Evolutionary conservation across 2,113 vertebrate species (phyloP).

Genomic region (Collichthys lucidus): DNA sequence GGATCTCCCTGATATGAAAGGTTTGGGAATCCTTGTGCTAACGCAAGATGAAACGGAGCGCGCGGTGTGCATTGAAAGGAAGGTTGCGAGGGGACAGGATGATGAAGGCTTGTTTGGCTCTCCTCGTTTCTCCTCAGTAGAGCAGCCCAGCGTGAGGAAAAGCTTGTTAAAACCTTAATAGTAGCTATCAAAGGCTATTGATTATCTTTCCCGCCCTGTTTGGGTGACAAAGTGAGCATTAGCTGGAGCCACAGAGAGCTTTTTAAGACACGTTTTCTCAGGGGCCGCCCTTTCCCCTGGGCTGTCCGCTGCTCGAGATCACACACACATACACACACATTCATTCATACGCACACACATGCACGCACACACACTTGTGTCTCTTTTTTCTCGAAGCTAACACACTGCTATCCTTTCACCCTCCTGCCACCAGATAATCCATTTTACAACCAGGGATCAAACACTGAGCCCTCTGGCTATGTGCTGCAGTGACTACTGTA

Average conservation of each 20-base stretch:
- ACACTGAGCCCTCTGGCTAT: constrained; percentile 84
- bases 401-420: constrained; percentile 78
- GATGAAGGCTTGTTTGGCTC: constrained; percentile 67
- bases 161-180: constrained; percentile 86
- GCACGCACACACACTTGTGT: constrained; percentile 19
- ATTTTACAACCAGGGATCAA: constrained; percentile 86
- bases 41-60: constrained; percentile 40
- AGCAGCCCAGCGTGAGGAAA: constrained; percentile 83
- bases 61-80: constrained; percentile 42
- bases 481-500: constrained; percentile 69
- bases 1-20: constrained; percentile 2
- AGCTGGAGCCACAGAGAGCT: constrained; percentile 78
- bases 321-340: constrained; percentile 32
- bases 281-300: constrained; percentile 73
- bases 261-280: constrained; percentile 79
- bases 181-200: constrained; percentile 88
- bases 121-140: constrained; percentile 68
- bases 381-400: constrained; percentile 58
- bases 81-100: constrained; percentile 60
- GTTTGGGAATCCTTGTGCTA: constrained; percentile 5
- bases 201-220: constrained; percentile 88
- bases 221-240: constrained; percentile 89
- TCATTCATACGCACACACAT: constrained; percentile 15
- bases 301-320: constrained; percentile 48
- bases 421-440: constrained; percentile 84